Conservation (phyloP, 2,888 invertebrate species). For the Zelleria hepariella region DNA sequence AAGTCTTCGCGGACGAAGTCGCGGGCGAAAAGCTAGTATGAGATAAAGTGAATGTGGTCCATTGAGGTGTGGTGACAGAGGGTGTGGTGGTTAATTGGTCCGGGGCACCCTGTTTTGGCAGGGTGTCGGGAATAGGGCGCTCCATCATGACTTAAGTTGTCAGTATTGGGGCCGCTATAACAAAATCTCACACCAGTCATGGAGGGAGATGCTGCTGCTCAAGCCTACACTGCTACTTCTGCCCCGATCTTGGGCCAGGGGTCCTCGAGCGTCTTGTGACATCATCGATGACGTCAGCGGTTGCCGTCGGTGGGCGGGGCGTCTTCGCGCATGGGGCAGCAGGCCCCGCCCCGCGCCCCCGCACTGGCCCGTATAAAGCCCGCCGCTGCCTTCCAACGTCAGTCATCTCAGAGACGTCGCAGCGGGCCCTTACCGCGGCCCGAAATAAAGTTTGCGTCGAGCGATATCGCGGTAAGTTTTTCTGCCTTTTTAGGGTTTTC, state of each 20-base stretch:
- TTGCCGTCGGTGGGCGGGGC: slow-evolving; percentile 51
- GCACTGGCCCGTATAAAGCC: slow-evolving; percentile 41
- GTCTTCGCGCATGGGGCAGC: slow-evolving; percentile 30
- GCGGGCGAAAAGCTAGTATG: too few species aligned
- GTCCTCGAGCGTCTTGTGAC: slow-evolving; percentile 7
- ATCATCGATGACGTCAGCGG: slow-evolving; percentile 32
- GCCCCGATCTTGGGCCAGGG: not conserved
- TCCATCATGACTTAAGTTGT: too few species aligned
- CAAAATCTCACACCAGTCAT: too few species aligned
- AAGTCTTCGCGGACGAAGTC: too few species aligned
- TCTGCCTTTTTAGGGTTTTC: not conserved
- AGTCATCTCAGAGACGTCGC: slow-evolving; percentile 22
- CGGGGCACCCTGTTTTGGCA: too few species aligned
- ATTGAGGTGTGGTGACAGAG: too few species aligned
- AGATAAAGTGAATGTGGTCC: too few species aligned
- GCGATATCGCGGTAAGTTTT: slow-evolving; percentile 47
- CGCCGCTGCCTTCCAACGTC: slow-evolving; percentile 16
- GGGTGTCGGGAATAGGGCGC: too few species aligned
- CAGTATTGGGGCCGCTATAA: too few species aligned
- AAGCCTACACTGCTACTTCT: too few species aligned
- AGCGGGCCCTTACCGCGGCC: slow-evolving; percentile 25
- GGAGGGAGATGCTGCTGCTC: too few species aligned
- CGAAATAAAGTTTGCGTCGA: slow-evolving; percentile 49
- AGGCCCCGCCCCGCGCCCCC: slow-evolving; percentile 44
- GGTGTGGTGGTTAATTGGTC: too few species aligned